A percentile compares a stretch with the other conserved stretches of the same genome.
phyloP scores from a whole-genome alignment of 2,113 vertebrate genomes.

The Pangasianodon gigas region DNA sequence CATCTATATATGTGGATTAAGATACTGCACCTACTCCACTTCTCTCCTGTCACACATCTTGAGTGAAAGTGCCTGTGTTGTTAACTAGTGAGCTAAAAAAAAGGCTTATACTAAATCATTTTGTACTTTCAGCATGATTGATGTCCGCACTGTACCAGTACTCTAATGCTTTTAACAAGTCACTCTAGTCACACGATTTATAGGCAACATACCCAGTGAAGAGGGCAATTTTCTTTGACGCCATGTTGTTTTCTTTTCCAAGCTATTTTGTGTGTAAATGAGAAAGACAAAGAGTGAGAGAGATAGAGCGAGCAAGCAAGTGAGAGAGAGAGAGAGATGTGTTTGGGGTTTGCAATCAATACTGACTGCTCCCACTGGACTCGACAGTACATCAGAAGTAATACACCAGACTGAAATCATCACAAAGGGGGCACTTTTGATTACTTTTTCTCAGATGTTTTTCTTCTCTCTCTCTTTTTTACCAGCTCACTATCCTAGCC shows the following conservation, averaged over 20 bases:
- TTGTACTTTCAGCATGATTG: conserved; percentile 4
- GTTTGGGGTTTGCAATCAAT: conserved; percentile 38
- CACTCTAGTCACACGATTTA: conserved; percentile 13
- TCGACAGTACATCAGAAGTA: conserved; percentile 49
- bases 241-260: conserved; percentile 38
- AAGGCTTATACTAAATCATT: not conserved
- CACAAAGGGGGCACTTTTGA: conserved; percentile 26
- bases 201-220: conserved; percentile 1
- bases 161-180: conserved; percentile 41
- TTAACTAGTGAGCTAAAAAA: conserved; percentile 5
- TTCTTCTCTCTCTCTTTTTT: not conserved
- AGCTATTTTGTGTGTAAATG: conserved; percentile 21
- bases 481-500: conserved; percentile 1
- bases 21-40: not conserved
- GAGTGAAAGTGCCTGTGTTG: not conserved
- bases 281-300: conserved; percentile 7
- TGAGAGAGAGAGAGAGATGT: conserved; percentile 5
- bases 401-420: conserved; percentile 37
- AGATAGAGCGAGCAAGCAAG: not conserved
- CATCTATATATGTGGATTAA: not conserved
- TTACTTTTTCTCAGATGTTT: conserved; percentile 26
- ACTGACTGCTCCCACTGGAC: conserved; percentile 48
- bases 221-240: conserved; percentile 9
- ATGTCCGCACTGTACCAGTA: not conserved
- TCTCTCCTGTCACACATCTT: not conserved